Base-by-base conservation (phyloP, 2,888 invertebrate species). In the Notodonta dromedarius region DNA sequence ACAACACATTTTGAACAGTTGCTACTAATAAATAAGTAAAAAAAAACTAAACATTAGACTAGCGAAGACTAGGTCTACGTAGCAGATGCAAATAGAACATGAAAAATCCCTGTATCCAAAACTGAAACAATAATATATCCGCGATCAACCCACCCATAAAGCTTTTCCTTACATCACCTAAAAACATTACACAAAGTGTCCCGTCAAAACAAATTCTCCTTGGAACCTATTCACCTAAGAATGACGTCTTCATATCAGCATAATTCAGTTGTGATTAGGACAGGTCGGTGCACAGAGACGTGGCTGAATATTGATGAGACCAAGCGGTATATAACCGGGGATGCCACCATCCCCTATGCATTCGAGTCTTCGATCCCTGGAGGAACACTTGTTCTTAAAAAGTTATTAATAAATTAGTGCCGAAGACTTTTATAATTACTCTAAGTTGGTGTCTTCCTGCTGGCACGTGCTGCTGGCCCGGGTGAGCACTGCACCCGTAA, bases 201-300 rank as follows among this genome's bases (percentile, higher is more conserved):
- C 13, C 14, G 51, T 53, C 53, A 53, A 12, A 12, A 35, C 54
- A 14, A 7, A 54, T 39, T 54, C 7, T 14, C 14, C 35, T 9
- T 39, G 2, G 14, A n/a, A 24, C 54, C 12, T 9, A n/a, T 35
- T 54, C 52, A 52, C 32, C 32, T 32, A 5, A 35, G n/a, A 13
- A 52, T 24, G 32, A 32, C 52, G 59, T 58, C 58, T 52, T 58
- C 58, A 61, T 58, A 57, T 59, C 57, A 58, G 58, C 65, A 65
- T 61, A 68, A 24, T 68, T 71, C 67, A 70, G 65, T 58, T 65
- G 71, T 65, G 67, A 70, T 73, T 74, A 78, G 52, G 48, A 63
- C 40, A 44, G 54, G 39, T 54, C 54, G 39, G 39, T 39, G 39
- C 39, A 39, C 54, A 54, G n/a, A 39, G 12, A 39, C 39, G 54